Evolutionary conservation across 2,888 invertebrate genomes (phyloP).

Genomic region (Cataglyphis albicans): DNA sequence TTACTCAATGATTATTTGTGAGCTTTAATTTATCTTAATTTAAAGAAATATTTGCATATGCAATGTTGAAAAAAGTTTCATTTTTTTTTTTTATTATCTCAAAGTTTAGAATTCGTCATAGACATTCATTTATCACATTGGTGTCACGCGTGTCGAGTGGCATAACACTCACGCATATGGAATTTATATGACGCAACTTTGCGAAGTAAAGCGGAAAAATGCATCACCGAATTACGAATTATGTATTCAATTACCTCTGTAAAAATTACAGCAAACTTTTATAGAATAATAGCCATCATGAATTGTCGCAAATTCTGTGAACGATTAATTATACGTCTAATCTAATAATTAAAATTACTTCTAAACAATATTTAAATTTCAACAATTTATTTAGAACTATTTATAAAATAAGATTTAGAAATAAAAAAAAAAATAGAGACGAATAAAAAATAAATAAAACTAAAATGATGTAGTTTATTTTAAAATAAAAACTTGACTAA

Average conservation of each 20-base stretch:
- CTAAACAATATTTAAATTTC: not conserved
- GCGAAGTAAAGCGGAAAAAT: not conserved
- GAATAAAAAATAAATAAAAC: not conserved
- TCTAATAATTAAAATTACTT: not conserved
- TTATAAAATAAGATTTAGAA: not conserved
- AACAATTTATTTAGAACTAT: not conserved
- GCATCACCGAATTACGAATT: not conserved
- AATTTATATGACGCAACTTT: not conserved
- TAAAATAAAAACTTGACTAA: not conserved
- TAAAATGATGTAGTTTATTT: conserved; percentile 7
- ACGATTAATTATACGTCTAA: not conserved
- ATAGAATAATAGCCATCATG: not conserved
- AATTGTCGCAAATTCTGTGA: not conserved
- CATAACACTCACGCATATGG: not conserved
- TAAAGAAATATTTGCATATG: not conserved
- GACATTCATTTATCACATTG: not conserved
- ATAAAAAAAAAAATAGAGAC: not conserved
- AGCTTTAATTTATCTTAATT: not conserved
- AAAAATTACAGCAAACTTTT: not conserved
- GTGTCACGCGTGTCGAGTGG: not conserved
- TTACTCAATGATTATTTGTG: not conserved
- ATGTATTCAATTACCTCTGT: not conserved
- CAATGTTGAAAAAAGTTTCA: not conserved
- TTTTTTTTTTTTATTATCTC: not conserved
- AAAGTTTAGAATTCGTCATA: not conserved